Evolutionary conservation across 2,888 invertebrate genomes (phyloP), one percentile per base, ranked within the genome.

Genomic region (Sesia bembeciformis): DNA sequence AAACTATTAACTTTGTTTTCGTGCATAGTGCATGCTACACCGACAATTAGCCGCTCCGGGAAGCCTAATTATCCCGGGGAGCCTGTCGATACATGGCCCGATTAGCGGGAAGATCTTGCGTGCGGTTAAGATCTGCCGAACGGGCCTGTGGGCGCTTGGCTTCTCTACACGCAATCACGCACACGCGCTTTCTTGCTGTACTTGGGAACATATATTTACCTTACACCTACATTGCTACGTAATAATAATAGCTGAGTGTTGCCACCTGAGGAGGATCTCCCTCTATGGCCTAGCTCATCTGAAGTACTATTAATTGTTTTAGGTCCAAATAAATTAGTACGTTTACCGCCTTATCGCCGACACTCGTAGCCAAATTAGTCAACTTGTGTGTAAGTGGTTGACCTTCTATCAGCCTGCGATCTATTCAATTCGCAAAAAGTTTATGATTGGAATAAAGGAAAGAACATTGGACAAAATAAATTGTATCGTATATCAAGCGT

Each of bases 71-170:
- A 78, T 74, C 67, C 62, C 59, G 74, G 74, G 72, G 70, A 72
- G 74, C 70, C 72, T 70, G 74, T 70, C 74, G 81, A 82, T 85
- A 79, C 76, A 66, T 72, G 66, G 65, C 60, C 68, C 71, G 83
- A 86, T 85, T 84, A 86, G 81, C 79, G 66, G 70, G 83, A 84
- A 84, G 77, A 78, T 72, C 62, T 81, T 74, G 84, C 84, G 82
- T 85, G 84, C 69, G 64, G 66, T 66, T 73, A 66, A 79, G 78
- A 81, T 74, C 74, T 74, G 59, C 72, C 62, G 62, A 66, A 5
- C 69, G 63, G 63, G 66, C 65, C 62, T 59, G 64, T 57, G 59
- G 57, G 53, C 54, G 53, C 64, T 58, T 59, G 58, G 53, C 53
- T 55, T 49, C 58, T 62, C 67, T 57, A 63, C 78, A 78, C 81